Evolutionary conservation across 2,113 vertebrate genomes (phyloP).

Genomic region (Callipepla squamata): DNA sequence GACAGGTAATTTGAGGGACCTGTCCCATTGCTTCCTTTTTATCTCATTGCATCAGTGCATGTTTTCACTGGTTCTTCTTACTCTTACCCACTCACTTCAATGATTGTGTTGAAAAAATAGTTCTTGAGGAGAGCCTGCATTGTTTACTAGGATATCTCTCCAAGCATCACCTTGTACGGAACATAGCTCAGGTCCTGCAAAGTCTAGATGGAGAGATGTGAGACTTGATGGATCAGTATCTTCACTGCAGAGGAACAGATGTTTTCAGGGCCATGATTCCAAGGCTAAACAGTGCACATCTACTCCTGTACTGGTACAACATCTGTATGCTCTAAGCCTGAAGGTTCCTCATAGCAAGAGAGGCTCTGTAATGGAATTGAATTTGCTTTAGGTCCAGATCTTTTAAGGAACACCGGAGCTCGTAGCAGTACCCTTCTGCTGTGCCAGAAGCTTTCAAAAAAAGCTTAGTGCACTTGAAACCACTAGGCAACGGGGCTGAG

Average conservation of each 20-base stretch:
- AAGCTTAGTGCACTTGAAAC: background rate
- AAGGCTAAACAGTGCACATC: background rate
- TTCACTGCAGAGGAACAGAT: background rate
- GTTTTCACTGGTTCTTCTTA: background rate
- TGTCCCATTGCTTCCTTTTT: background rate
- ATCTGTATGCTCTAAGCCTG: background rate
- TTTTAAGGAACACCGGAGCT: background rate
- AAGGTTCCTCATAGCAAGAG: background rate
- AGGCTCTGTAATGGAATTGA: background rate
- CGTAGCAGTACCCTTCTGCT: background rate
- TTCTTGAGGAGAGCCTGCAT: background rate
- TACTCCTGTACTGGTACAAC: background rate
- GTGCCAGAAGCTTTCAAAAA: background rate
- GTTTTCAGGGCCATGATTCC: background rate
- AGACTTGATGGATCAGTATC: background rate
- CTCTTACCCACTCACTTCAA: background rate
- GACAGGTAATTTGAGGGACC: constrained; percentile 25
- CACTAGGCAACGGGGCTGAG: background rate
- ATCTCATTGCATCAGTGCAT: background rate
- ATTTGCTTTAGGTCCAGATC: background rate
- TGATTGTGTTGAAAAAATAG: background rate
- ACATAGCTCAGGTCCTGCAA: background rate
- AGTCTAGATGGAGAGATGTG: background rate
- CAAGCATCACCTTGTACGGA: background rate
- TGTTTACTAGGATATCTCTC: rapidly evolving